Evolutionary conservation across 2,113 vertebrate species (phyloP), one percentile per base, ranked within the genome.

Genomic region (Myotis davidii): DNA sequence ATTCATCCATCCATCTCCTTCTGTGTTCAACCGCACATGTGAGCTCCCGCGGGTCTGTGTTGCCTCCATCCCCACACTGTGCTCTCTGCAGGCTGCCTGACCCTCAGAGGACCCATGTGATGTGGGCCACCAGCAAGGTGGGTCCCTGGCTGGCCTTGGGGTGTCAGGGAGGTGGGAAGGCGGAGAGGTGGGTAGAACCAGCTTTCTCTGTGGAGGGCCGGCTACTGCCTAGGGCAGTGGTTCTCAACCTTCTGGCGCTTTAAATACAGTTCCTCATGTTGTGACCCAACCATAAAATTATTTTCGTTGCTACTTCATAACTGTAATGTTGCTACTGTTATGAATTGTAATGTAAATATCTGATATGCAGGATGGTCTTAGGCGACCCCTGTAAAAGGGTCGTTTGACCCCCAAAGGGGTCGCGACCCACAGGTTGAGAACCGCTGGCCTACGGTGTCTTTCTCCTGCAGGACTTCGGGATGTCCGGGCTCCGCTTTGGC

Each of bases 41-140:
- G 48, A 0, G 21, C 21, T n/a, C 5, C 34, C 1, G 3, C 0
- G 3, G 21, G 3, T 88, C 52, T 37, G 20, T 11, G 23, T 27
- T n/a, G 12, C 65, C 48, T 84, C 27, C 42, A 7, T 64, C 10
- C 72, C 74, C 54, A 21, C 2, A 1, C 65, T 93, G 70, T 97
- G 97, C 90, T 95, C 93, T 96, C 97, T 79, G 96, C 98, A 99
- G 99, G 97, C 98, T 99, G 97, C 99, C 99, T 11, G 99, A 99
- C 97, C 99, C 99, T 29, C 99, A 99, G 98, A 99, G 99, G 98
- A 99, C 99, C 29, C 99, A 99, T 1, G 98, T 99, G 76, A 98
- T 99, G 98, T 99, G 99, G 99, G 99, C 99, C 1, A 77, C 99
- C 96, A 99, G 98, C 97, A 99, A 99, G 99, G 99, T 99, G 97